A percentile compares a stretch with the other conserved stretches of the same genome.
phyloP scores from a whole-genome alignment of 2,888 invertebrate genomes.

The Osmoderma eremita region DNA sequence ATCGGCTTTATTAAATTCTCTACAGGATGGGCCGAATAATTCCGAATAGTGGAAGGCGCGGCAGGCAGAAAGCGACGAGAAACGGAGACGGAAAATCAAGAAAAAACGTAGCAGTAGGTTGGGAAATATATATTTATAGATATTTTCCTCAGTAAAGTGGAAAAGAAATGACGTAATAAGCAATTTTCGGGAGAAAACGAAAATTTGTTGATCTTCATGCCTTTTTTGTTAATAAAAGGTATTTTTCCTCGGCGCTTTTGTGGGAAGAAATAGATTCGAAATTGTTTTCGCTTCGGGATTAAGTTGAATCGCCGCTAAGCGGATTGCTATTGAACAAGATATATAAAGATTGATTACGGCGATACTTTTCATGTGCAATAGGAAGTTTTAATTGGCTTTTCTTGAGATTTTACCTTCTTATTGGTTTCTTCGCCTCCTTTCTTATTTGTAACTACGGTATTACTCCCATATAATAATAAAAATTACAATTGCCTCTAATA shows the following conservation, averaged over 20 bases:
- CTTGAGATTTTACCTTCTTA: no score
- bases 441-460: no score
- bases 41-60: slow-evolving; percentile 31
- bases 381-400: no score
- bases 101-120: slow-evolving; percentile 16
- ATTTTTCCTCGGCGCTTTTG: not conserved
- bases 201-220: slow-evolving; percentile 3
- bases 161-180: slow-evolving; percentile 6
- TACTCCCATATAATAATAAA: no score
- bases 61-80: not conserved
- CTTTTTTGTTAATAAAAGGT: slow-evolving; percentile 8
- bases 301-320: no score
- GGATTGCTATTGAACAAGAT: no score
- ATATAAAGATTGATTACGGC: no score
- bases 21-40: slow-evolving; percentile 44
- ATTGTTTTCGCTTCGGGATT: no score
- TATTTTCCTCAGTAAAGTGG: slow-evolving; percentile 1
- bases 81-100: slow-evolving; percentile 1
- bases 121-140: slow-evolving; percentile 6
- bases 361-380: no score
- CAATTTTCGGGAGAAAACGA: slow-evolving; percentile 3
- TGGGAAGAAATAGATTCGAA: no score
- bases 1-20: slow-evolving; percentile 52
- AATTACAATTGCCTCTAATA: no score
- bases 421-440: no score